Evolutionary conservation across 64 coral and sea anemone species (phyloP).

Genomic region (Dendronephthya gigantea): DNA sequence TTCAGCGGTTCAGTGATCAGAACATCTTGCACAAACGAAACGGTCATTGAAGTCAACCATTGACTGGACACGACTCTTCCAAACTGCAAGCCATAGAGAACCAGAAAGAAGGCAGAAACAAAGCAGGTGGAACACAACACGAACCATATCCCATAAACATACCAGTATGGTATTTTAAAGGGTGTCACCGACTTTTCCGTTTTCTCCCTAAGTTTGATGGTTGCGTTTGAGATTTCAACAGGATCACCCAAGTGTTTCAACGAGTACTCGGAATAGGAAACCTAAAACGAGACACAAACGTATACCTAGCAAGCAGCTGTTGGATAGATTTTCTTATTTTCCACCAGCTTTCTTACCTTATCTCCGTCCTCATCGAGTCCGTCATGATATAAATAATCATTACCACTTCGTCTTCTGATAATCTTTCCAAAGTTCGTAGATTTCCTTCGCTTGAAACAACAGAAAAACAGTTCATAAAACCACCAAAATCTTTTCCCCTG

Average conservation of each 20-base stretch:
- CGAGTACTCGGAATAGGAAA: too few relatives aligned
- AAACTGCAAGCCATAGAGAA: conserved; percentile 65
- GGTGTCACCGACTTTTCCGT: conserved; percentile 17
- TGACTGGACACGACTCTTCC: conserved; percentile 57
- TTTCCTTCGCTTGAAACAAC: not conserved
- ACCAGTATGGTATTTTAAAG: conserved; percentile 34
- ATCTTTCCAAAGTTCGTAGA: not conserved
- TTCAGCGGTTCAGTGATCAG: conserved; percentile 56
- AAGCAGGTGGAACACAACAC: conserved; percentile 21
- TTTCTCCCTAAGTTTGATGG: not conserved
- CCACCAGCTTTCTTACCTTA: too few relatives aligned
- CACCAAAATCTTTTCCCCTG: not conserved
- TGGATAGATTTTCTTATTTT: too few relatives aligned
- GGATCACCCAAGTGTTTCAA: too few relatives aligned
- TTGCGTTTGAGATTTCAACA: not conserved
- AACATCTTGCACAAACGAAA: conserved; percentile 65
- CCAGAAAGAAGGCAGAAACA: conserved; percentile 34
- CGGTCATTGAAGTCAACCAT: conserved; percentile 46
- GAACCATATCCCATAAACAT: conserved; percentile 37
- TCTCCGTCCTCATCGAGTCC: too few relatives aligned
- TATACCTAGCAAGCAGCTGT: too few relatives aligned
- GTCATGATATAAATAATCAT: too few relatives aligned
- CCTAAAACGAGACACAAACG: too few relatives aligned
- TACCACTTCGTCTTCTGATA: too few relatives aligned
- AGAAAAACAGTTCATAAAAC: not conserved